Evolutionary conservation across 2,113 vertebrate genomes (phyloP).

Genomic region (Apodemus sylvaticus): DNA sequence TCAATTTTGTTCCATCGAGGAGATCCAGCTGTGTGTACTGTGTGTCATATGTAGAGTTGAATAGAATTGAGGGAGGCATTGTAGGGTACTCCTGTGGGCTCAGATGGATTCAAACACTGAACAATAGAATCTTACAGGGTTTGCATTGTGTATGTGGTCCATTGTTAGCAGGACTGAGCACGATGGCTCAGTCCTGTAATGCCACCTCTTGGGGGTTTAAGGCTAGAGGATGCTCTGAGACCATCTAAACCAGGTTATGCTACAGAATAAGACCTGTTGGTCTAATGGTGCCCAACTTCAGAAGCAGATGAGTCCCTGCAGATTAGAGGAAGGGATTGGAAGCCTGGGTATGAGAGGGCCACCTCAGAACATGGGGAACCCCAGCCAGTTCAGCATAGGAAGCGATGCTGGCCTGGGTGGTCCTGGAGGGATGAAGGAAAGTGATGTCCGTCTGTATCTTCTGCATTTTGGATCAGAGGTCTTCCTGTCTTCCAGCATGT

Average conservation of each 20-base stretch:
- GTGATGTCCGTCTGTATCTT: not conserved
- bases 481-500: not conserved
- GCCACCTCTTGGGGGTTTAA: not conserved
- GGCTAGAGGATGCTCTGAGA: not conserved
- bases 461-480: not conserved
- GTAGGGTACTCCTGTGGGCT: not conserved
- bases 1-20: not conserved
- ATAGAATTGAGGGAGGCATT: too few species aligned
- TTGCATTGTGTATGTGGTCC: not conserved
- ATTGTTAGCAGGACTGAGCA: not conserved
- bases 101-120: not conserved
- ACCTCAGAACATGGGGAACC: too few species aligned
- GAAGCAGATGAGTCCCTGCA: not conserved
- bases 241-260: not conserved
- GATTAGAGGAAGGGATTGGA: not conserved
- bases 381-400: not conserved
- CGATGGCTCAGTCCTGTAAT: not conserved
- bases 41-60: too few species aligned
- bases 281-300: not conserved
- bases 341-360: too few species aligned
- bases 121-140: not conserved
- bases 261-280: not conserved
- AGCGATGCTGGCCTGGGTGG: too few species aligned
- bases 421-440: not conserved
- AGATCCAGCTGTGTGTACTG: not conserved